phyloP scores from a whole-genome alignment of 1,140 invertebrate species.

The Pseudomyrmex pallidus region DNA sequence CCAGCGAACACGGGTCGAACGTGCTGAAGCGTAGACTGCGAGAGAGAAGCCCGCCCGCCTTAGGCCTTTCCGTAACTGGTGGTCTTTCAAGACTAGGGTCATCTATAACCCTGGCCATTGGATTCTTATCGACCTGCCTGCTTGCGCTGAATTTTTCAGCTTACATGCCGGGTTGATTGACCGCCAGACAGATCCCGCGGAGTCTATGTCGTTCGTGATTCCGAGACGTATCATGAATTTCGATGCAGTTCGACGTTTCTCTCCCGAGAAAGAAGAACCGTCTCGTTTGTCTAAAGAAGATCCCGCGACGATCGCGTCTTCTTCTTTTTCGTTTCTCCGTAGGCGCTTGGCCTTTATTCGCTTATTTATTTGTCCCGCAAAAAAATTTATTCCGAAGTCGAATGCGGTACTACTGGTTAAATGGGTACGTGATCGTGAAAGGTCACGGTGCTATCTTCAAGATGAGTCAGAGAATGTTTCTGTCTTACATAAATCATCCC shows the following conservation, averaged over 20 bases:
- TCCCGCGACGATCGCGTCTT: background rate
- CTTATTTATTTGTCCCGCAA: background rate
- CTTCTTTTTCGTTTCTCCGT: background rate
- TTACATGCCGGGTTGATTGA: conserved; percentile 65
- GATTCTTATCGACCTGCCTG: conserved; percentile 75
- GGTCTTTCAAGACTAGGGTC: conserved; percentile 75
- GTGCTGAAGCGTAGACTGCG: conserved; percentile 53
- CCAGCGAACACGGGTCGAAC: conserved; percentile 41
- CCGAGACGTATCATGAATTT: conserved; percentile 29
- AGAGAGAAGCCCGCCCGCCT: conserved; percentile 20
- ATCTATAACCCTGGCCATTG: conserved; percentile 74
- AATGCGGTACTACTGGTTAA: background rate
- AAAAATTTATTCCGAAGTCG: conserved; percentile 50
- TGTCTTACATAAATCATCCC: conserved; percentile 63
- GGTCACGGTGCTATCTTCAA: conserved; percentile 46
- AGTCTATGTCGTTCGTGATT: conserved; percentile 39
- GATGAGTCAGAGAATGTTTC: conserved; percentile 56
- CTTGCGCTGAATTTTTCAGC: conserved; percentile 74
- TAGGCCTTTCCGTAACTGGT: conserved; percentile 49
- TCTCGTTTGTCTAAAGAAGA: background rate
- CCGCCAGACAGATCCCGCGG: conserved; percentile 25
- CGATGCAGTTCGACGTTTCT: background rate
- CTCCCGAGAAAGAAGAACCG: background rate
- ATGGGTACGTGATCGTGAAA: conserved; percentile 31
- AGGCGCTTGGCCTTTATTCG: background rate